Evolutionary conservation across 2,113 vertebrate species (phyloP).

Genomic region (Phalacrocorax aristotelis): DNA sequence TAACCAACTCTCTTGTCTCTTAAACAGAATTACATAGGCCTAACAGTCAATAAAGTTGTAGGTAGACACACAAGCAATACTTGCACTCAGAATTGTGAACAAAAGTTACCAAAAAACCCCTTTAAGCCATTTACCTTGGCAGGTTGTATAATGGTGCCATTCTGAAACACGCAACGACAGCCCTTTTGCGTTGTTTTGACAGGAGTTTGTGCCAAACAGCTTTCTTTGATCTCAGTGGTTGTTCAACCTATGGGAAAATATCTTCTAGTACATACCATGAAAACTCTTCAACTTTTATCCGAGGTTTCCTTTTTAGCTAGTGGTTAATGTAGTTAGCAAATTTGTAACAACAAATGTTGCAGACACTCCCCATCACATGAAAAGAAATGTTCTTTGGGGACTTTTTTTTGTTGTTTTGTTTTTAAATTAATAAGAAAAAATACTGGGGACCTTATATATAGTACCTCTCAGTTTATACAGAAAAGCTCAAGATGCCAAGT

Average conservation of each 20-base stretch:
- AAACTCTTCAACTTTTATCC: not conserved
- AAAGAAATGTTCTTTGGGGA: not conserved
- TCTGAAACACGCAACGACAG: conserved; percentile 96
- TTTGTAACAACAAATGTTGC: not conserved
- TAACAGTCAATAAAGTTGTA: not conserved
- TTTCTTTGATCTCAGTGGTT: conserved; percentile 95
- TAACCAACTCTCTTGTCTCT: not conserved
- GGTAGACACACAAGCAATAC: not conserved
- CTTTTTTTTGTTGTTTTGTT: not conserved
- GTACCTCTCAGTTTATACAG: not conserved
- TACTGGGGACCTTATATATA: not conserved
- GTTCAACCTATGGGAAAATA: conserved; percentile 86
- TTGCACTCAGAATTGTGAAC: not conserved
- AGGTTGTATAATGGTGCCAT: conserved; percentile 98
- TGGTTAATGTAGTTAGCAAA: not conserved
- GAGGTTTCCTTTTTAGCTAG: not conserved
- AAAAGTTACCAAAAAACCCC: not conserved
- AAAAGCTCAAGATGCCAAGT: not conserved
- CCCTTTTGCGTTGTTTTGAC: conserved; percentile 97
- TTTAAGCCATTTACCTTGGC: conserved; percentile 82
- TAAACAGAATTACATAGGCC: not conserved
- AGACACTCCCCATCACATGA: not conserved
- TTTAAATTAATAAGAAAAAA: not conserved
- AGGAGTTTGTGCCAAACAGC: conserved; percentile 97
- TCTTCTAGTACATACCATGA: not conserved